Evolutionary conservation across 2,113 vertebrate species (phyloP).

Genomic region (Rafetus swinhoei): DNA sequence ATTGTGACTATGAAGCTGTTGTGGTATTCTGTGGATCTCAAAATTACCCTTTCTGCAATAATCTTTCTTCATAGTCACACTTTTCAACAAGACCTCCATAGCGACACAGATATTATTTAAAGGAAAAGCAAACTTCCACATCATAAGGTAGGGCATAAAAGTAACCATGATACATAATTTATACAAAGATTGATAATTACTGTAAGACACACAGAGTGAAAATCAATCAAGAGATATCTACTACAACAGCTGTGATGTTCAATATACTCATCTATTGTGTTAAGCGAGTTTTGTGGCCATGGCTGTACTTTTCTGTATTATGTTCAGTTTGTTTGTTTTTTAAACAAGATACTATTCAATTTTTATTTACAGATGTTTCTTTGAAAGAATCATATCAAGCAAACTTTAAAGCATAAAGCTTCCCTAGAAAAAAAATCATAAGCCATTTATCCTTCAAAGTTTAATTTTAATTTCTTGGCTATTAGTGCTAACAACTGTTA

Average conservation of each 20-base stretch:
- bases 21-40: not conserved
- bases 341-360: not conserved
- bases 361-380: constrained; percentile 12
- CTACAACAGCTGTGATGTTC: constrained; percentile 7
- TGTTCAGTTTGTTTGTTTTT: not conserved
- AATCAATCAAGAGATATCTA: not conserved
- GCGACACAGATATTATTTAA: not conserved
- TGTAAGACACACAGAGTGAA: not conserved
- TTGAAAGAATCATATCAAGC: not conserved
- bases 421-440: not conserved
- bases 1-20: not conserved
- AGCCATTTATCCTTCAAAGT: not conserved
- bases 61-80: not conserved
- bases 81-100: not conserved
- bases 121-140: not conserved
- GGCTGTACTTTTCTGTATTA: not conserved
- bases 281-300: not conserved
- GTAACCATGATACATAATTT: constrained; percentile 6
- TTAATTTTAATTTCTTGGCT: not conserved
- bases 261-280: not conserved
- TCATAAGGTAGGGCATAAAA: constrained; percentile 2
- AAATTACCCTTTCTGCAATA: not conserved
- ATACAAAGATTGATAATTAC: constrained; percentile 2
- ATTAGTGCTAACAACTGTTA: not conserved
- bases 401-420: not conserved